Conservation (phyloP, 2,797 vertebrate species). For the Spizella passerina region DNA sequence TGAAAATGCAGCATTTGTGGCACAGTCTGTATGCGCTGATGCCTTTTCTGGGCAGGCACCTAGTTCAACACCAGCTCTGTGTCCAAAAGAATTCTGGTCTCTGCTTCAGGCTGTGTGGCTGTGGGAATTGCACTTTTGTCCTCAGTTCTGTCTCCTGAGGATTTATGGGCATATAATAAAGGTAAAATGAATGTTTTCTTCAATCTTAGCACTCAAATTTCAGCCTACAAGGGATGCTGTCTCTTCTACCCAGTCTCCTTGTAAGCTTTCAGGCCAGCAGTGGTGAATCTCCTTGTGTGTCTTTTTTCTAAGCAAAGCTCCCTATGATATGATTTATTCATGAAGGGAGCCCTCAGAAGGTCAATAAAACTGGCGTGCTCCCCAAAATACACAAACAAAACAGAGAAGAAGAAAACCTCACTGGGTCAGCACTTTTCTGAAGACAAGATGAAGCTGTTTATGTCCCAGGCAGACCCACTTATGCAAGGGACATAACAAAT, state of each 20-base stretch:
- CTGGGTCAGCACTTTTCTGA: conserved; percentile 47
- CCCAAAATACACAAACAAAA: conserved; percentile 37
- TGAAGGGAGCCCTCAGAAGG: conserved; percentile 37
- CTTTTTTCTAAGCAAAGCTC: neutral
- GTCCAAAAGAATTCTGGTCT: neutral
- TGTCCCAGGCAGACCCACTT: conserved; percentile 9
- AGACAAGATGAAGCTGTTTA: conserved; percentile 40
- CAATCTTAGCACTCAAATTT: neutral
- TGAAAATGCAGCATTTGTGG: neutral
- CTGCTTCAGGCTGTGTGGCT: neutral
- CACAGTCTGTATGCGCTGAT: rapidly evolving
- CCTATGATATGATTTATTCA: conserved; percentile 47
- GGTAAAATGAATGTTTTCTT: neutral
- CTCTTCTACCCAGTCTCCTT: neutral
- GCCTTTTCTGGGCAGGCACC: neutral
- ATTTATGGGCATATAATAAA: neutral
- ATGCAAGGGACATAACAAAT: neutral
- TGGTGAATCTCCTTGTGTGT: neutral
- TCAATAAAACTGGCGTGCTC: conserved; percentile 56
- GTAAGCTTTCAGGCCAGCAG: neutral
- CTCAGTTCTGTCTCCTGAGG: neutral
- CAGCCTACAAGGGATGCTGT: neutral
- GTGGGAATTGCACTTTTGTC: neutral
- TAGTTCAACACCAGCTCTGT: neutral
- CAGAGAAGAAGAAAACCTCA: neutral